A percentile compares a stretch with the other conserved stretches of the same genome.
These are phyloP conservation scores for Clepsis dumicolana DNA, from an alignment of 2,888 invertebrate species.

Conservation along the genomic window DNA sequence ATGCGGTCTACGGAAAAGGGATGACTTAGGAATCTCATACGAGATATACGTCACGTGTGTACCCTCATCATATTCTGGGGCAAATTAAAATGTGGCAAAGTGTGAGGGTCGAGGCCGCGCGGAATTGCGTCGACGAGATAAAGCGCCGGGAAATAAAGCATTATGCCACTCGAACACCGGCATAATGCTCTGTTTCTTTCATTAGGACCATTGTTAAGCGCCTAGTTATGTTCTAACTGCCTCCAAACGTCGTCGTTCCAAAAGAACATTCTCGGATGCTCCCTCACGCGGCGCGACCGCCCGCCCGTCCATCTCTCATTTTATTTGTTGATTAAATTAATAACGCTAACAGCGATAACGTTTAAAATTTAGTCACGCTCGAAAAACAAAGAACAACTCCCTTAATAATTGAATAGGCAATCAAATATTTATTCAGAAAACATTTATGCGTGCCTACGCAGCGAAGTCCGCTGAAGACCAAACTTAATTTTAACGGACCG, in stretches of 20 bases:
- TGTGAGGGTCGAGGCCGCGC: constrained; percentile 41
- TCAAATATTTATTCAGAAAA: constrained; percentile 60
- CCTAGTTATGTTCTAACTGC: constrained; percentile 8
- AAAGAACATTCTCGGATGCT: constrained; percentile 6
- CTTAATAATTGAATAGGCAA: constrained; percentile 56
- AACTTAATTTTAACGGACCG: constrained; percentile 53
- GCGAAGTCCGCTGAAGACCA: constrained; percentile 43
- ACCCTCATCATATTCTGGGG: constrained; percentile 48
- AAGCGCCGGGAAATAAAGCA: constrained; percentile 28
- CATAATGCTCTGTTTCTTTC: constrained; percentile 34
- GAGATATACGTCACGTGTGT: constrained; percentile 36
- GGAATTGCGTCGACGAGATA: constrained; percentile 35
- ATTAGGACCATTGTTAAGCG: constrained; percentile 31
- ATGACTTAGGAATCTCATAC: constrained; percentile 24
- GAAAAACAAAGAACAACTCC: constrained; percentile 36
- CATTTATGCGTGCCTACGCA: constrained; percentile 50
- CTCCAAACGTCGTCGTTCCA: constrained; percentile 5
- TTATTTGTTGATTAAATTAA: constrained; percentile 32
- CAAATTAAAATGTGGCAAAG: constrained; percentile 49
- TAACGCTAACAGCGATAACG: constrained; percentile 11
- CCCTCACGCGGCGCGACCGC: not conserved
- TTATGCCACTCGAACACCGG: constrained; percentile 31
- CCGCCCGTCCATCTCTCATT: not conserved
- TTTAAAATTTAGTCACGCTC: constrained; percentile 40
- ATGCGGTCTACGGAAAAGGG: constrained; percentile 32